These are phyloP conservation scores for Callimorpha dominula DNA, from an alignment of 2,888 invertebrate genomes.

Conservation along the genomic window DNA sequence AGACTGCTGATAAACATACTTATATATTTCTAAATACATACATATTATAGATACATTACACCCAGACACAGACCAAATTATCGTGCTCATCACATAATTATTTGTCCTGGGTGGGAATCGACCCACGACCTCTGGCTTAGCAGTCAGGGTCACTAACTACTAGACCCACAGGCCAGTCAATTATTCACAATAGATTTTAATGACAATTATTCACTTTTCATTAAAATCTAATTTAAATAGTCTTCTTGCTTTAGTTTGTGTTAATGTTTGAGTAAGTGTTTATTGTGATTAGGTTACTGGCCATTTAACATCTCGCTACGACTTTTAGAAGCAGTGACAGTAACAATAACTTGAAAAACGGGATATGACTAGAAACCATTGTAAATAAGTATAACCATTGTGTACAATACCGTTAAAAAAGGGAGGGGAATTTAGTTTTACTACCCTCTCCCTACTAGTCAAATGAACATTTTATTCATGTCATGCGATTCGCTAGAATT, in stretches of 20 bases:
- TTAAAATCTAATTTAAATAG: neutral
- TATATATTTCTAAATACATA: too few species aligned
- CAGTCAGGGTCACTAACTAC: too few species aligned
- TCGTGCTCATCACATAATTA: too few species aligned
- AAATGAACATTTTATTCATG: conserved; percentile 47
- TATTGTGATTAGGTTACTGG: neutral
- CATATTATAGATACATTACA: too few species aligned
- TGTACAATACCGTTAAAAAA: conserved; percentile 13
- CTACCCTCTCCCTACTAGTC: conserved; percentile 21
- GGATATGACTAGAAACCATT: neutral
- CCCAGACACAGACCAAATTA: too few species aligned
- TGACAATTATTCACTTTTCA: neutral
- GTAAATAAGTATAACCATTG: neutral
- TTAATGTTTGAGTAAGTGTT: neutral
- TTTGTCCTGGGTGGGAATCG: too few species aligned
- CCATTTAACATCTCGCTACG: too few species aligned
- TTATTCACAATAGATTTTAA: too few species aligned
- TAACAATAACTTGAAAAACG: neutral
- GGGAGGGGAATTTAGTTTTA: conserved; percentile 1
- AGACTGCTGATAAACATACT: too few species aligned
- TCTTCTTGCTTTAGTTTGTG: neutral
- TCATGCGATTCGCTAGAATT: conserved; percentile 46
- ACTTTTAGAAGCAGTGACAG: too few species aligned
- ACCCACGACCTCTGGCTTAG: too few species aligned
- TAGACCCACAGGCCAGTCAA: too few species aligned